Percentiles rank a stretch among this genome's conserved stretches.
Conservation (phyloP, 2,888 invertebrate genomes). For the Acrobasis consociella region DNA sequence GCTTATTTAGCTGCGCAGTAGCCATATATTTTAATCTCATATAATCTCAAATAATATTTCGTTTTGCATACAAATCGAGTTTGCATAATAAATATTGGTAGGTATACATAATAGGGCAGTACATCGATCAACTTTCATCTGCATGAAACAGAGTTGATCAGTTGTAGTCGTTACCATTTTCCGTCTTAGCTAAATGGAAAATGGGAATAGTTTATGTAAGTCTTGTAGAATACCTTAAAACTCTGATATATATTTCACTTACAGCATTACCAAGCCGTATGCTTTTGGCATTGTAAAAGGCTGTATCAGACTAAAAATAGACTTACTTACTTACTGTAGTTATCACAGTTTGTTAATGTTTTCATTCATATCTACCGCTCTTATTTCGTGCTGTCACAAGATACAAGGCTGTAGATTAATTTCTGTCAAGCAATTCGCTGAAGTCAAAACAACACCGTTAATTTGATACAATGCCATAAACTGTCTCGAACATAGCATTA, state of each 20-base stretch:
- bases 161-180: not conserved
- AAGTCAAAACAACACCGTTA: constrained; percentile 38
- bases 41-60: constrained; percentile 22
- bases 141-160: not conserved
- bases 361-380: not conserved
- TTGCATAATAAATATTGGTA: constrained; percentile 1
- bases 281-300: too few species aligned
- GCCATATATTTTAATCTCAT: constrained; percentile 10
- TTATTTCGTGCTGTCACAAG: not conserved
- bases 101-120: not conserved
- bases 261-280: too few species aligned
- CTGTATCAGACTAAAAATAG: too few species aligned
- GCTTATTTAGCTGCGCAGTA: constrained; percentile 9
- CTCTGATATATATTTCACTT: too few species aligned
- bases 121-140: constrained; percentile 10
- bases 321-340: too few species aligned
- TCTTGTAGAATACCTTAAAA: too few species aligned
- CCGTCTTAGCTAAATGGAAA: too few species aligned
- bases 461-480: constrained; percentile 54
- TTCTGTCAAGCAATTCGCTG: constrained; percentile 21
- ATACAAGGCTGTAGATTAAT: not conserved
- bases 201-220: too few species aligned
- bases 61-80: constrained; percentile 15
- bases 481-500: constrained; percentile 55
- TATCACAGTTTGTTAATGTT: too few species aligned